Evolutionary conservation across 1,140 invertebrate species (phyloP).

Genomic region (Berghia stephanieae): DNA sequence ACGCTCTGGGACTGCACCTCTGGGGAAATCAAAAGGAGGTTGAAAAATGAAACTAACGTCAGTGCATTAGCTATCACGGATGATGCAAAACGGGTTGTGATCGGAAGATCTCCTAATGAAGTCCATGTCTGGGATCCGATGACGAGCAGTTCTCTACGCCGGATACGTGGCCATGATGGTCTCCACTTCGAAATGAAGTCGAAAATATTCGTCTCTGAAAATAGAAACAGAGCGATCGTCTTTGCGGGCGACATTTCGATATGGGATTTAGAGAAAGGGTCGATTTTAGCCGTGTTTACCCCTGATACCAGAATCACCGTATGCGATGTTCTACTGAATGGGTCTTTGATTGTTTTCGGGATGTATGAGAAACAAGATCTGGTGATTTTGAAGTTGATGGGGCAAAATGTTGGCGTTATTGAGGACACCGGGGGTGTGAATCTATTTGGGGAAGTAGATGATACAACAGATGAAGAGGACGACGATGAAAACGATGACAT

Average conservation of each 20-base stretch:
- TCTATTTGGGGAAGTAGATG: constrained; percentile 56
- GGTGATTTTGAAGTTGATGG: constrained; percentile 70
- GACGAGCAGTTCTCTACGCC: constrained; percentile 39
- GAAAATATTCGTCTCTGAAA: constrained; percentile 57
- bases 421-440: constrained; percentile 45
- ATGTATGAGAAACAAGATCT: constrained; percentile 70
- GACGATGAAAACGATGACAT: constrained; percentile 44
- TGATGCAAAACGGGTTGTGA: constrained; percentile 55
- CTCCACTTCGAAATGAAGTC: constrained; percentile 50
- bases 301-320: constrained; percentile 78
- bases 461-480: constrained; percentile 56
- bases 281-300: constrained; percentile 81
- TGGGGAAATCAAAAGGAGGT: constrained; percentile 55
- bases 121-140: constrained; percentile 63
- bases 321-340: constrained; percentile 79
- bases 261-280: constrained; percentile 68
- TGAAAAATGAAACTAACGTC: constrained; percentile 62
- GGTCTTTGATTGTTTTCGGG: constrained; percentile 77
- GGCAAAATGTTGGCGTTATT: constrained; percentile 34
- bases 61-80: constrained; percentile 58
- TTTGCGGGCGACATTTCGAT: constrained; percentile 63
- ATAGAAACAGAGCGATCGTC: constrained; percentile 55
- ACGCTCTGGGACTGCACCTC: constrained; percentile 61
- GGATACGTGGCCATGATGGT: constrained; percentile 52
- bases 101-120: constrained; percentile 58